A percentile compares a stretch with the other conserved stretches of the same genome.
These are phyloP conservation scores for Temnothorax rugatulus DNA, from an alignment of 2,888 invertebrate genomes.

Conservation along the genomic window DNA sequence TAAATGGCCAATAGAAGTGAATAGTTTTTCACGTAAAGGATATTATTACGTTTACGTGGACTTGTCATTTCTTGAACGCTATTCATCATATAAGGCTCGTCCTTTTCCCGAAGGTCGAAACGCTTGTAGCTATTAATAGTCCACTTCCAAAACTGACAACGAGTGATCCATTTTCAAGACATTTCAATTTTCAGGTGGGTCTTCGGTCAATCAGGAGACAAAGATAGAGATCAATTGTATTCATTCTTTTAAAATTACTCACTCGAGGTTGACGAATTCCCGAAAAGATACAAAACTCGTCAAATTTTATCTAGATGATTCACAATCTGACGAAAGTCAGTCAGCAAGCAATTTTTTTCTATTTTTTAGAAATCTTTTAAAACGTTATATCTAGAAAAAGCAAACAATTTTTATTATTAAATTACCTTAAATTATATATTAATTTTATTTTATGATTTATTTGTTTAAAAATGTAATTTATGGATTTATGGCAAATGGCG, in stretches of 20 bases:
- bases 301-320: conserved; percentile 63
- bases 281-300: conserved; percentile 50
- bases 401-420: not conserved
- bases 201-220: conserved; percentile 75
- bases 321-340: conserved; percentile 84
- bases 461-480: conserved; percentile 18
- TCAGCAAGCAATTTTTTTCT: conserved; percentile 50
- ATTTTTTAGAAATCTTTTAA: not conserved
- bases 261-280: conserved; percentile 71
- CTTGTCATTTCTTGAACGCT: conserved; percentile 47
- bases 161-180: conserved; percentile 79
- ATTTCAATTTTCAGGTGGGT: conserved; percentile 81
- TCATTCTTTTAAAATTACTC: conserved; percentile 71
- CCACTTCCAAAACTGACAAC: conserved; percentile 76
- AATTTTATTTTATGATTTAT: not conserved
- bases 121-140: conserved; percentile 74
- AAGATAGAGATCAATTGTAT: conserved; percentile 83
- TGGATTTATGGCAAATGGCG: not conserved
- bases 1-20: too few relatives aligned
- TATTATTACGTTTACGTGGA: conserved; percentile 33
- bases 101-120: conserved; percentile 56
- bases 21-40: not conserved
- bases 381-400: conserved; percentile 3
- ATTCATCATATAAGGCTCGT: conserved; percentile 56
- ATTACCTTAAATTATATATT: not conserved